Percentiles rank a stretch among this genome's conserved stretches.
Evolutionary conservation across 2,113 vertebrate species (phyloP).

Genomic region (Fulica atra): DNA sequence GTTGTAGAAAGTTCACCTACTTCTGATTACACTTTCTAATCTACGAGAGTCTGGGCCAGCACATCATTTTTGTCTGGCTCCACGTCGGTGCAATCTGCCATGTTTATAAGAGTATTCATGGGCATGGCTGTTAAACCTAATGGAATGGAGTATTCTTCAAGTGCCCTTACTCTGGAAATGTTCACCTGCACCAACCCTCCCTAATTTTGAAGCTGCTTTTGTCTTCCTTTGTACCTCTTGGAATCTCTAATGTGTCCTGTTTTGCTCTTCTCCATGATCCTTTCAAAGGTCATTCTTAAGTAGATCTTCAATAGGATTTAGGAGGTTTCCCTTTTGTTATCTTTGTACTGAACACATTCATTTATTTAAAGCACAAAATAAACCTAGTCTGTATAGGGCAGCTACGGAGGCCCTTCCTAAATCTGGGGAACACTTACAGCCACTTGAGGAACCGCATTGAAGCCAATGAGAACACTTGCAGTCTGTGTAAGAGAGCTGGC

Average conservation of each 20-base stretch:
- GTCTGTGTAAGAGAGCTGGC: background rate
- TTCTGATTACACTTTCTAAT: background rate
- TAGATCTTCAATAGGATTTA: background rate
- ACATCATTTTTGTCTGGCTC: background rate
- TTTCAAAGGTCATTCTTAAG: background rate
- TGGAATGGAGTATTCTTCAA: background rate
- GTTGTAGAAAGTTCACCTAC: background rate
- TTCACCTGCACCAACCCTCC: background rate
- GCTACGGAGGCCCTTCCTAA: background rate
- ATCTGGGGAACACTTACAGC: background rate
- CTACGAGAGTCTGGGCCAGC: background rate
- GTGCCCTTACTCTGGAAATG: background rate
- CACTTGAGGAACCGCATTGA: no score
- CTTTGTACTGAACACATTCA: background rate
- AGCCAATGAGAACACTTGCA: background rate
- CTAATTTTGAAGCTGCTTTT: background rate
- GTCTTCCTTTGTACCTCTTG: background rate
- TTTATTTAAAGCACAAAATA: background rate
- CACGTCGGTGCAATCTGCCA: background rate
- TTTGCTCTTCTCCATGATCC: background rate
- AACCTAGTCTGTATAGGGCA: background rate
- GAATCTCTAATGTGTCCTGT: background rate
- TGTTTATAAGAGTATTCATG: background rate
- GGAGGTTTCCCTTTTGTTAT: rapidly evolving
- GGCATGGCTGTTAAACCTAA: background rate